Evolutionary conservation across 2,888 invertebrate species (phyloP).

Genomic region (Amaurobius ferox): DNA sequence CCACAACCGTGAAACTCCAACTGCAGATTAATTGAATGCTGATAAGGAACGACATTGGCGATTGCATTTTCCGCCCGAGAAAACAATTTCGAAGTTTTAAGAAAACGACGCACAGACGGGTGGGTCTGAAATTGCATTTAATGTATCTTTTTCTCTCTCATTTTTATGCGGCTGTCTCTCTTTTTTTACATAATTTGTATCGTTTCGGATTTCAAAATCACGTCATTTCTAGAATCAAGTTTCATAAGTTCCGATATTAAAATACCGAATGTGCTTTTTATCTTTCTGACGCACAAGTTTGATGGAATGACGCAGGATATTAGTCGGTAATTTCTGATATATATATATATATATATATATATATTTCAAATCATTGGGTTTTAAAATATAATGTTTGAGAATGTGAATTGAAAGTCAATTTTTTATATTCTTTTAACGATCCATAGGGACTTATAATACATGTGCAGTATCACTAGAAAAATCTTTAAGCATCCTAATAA

Average conservation of each 20-base stretch:
- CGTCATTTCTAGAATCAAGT: not conserved
- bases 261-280: too few relatives aligned
- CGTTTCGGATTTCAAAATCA: not conserved
- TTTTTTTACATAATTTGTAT: not conserved
- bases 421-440: too few relatives aligned
- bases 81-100: not conserved
- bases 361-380: too few relatives aligned
- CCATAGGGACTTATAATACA: too few relatives aligned
- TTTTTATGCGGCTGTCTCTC: not conserved
- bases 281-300: too few relatives aligned
- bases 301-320: too few relatives aligned
- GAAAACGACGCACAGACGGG: not conserved
- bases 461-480: too few relatives aligned
- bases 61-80: not conserved
- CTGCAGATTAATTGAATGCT: constrained; percentile 6
- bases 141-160: not conserved
- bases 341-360: too few relatives aligned
- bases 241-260: not conserved
- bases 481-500: too few relatives aligned
- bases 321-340: too few relatives aligned
- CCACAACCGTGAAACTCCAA: not conserved
- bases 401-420: too few relatives aligned
- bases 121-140: not conserved
- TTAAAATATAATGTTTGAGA: too few relatives aligned
- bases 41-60: not conserved